Evolutionary conservation across 2,888 invertebrate genomes (phyloP).

Genomic region (Cephus nigrinus): DNA sequence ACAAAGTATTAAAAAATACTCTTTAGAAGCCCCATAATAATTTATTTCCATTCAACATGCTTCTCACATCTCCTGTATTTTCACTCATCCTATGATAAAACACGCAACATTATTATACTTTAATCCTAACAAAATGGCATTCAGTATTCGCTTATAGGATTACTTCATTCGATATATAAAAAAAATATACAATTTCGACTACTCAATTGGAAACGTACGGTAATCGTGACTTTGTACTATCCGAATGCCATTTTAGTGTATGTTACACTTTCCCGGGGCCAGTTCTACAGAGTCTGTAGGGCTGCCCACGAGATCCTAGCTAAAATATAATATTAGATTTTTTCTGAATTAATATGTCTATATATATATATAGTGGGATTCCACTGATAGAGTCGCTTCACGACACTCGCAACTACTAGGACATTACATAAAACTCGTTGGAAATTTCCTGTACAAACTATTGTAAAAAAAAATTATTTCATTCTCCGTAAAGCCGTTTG

Average conservation of each 20-base stretch:
- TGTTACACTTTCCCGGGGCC: conserved; percentile 53
- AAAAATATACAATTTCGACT: conserved; percentile 67
- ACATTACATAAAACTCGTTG: conserved; percentile 2
- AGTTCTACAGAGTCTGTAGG: conserved; percentile 44
- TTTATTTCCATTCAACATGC: conserved; percentile 35
- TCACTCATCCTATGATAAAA: conserved; percentile 47
- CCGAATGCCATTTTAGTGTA: conserved; percentile 65
- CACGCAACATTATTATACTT: conserved; percentile 55
- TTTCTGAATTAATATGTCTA: conserved; percentile 34
- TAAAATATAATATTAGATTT: conserved; percentile 60
- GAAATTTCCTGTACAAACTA: background rate
- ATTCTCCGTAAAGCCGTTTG: background rate
- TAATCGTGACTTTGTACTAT: conserved; percentile 65
- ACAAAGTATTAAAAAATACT: conserved; percentile 29
- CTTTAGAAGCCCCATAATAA: conserved; percentile 52
- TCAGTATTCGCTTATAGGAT: conserved; percentile 61
- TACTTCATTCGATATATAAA: conserved; percentile 60
- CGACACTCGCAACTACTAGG: conserved; percentile 32
- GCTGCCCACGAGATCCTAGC: conserved; percentile 54
- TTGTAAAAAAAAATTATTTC: background rate
- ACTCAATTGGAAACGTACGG: conserved; percentile 59
- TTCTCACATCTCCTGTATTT: conserved; percentile 26
- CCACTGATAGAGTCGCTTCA: conserved; percentile 43
- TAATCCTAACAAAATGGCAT: conserved; percentile 62
- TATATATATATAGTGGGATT: conserved; percentile 36